Evolutionary conservation across 1,140 invertebrate species (phyloP).

Genomic region (Drosophila nasuta): DNA sequence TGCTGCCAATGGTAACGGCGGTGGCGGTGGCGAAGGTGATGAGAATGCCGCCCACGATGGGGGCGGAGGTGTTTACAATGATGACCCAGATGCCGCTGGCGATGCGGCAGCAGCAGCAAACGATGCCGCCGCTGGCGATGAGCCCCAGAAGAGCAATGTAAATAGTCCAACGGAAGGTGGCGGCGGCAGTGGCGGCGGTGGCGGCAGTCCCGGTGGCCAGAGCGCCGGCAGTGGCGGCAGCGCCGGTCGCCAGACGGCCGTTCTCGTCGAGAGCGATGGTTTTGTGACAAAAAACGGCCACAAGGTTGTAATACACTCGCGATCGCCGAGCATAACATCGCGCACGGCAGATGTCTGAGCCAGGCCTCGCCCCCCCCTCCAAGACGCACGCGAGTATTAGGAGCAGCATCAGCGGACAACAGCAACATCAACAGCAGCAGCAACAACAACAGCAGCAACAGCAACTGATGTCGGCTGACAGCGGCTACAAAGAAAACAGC

Average conservation of each 20-base stretch:
- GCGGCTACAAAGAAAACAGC: constrained; percentile 28
- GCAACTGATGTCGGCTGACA: constrained; percentile 22
- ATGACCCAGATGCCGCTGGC: constrained; percentile 16
- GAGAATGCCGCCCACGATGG: neutral
- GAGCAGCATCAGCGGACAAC: constrained; percentile 43
- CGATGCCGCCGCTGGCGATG: constrained; percentile 28
- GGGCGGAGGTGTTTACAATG: neutral
- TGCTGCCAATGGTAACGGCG: constrained; percentile 12
- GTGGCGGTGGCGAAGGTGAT: constrained; percentile 25
- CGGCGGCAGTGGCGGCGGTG: constrained; percentile 26
- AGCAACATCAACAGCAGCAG: constrained; percentile 50
- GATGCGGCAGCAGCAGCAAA: constrained; percentile 66
- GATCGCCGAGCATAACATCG: constrained; percentile 92
- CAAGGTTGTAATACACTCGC: constrained; percentile 94
- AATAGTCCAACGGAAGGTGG: constrained; percentile 67
- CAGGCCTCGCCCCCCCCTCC: constrained; percentile 87
- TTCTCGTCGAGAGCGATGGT: constrained; percentile 92
- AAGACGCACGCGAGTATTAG: constrained; percentile 85
- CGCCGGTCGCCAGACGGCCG: constrained; percentile 89
- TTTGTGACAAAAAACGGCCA: constrained; percentile 93
- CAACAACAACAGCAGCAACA: constrained; percentile 20
- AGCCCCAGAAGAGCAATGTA: constrained; percentile 55
- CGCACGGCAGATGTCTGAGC: constrained; percentile 92
- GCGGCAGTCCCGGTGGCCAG: constrained; percentile 70
- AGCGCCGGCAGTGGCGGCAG: constrained; percentile 64